A percentile compares a stretch with the other conserved stretches of the same genome.
These are phyloP conservation scores for Drosophila lutescens DNA, from an alignment of 2,888 invertebrate species.

Conservation along the genomic window DNA sequence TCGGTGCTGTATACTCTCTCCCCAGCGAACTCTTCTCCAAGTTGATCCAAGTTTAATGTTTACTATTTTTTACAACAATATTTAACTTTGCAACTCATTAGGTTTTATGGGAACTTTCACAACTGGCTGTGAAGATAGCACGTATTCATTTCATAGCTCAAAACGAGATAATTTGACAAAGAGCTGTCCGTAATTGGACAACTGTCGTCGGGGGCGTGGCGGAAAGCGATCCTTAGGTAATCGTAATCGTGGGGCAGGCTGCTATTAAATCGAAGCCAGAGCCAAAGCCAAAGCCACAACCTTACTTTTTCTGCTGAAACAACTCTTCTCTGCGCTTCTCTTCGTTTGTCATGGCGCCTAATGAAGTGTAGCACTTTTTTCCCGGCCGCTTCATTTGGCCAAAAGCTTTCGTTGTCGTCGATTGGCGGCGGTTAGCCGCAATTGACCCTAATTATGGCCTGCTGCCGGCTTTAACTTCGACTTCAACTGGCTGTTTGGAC, in stretches of 20 bases:
- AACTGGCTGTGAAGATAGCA: slow-evolving; percentile 27
- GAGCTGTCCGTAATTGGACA: slow-evolving; percentile 31
- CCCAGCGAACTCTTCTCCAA: slow-evolving; percentile 1
- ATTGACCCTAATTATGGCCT: slow-evolving; percentile 65
- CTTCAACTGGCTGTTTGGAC: slow-evolving; percentile 30
- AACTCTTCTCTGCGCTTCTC: neutral
- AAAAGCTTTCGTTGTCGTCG: slow-evolving; percentile 37
- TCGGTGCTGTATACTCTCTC: slow-evolving; percentile 6
- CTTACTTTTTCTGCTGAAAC: slow-evolving; percentile 9
- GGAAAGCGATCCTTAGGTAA: slow-evolving; percentile 25
- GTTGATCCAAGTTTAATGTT: slow-evolving; percentile 16
- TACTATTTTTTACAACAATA: slow-evolving; percentile 22
- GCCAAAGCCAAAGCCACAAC: slow-evolving; percentile 5
- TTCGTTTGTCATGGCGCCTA: slow-evolving; percentile 57
- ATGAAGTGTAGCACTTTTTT: slow-evolving; percentile 57
- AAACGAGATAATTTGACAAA: slow-evolving; percentile 38
- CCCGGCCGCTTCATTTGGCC: slow-evolving; percentile 22
- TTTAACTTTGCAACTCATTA: slow-evolving; percentile 40
- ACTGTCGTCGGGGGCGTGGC: slow-evolving; percentile 11
- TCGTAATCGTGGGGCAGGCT: slow-evolving; percentile 28
- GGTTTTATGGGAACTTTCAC: slow-evolving; percentile 42
- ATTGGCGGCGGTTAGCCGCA: slow-evolving; percentile 55
- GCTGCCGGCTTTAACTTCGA: slow-evolving; percentile 34
- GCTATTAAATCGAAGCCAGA: slow-evolving; percentile 18
- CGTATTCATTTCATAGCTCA: slow-evolving; percentile 30